Conservation (phyloP, 64 coral and sea anemone genomes). For the Pocillopora verrucosa region DNA sequence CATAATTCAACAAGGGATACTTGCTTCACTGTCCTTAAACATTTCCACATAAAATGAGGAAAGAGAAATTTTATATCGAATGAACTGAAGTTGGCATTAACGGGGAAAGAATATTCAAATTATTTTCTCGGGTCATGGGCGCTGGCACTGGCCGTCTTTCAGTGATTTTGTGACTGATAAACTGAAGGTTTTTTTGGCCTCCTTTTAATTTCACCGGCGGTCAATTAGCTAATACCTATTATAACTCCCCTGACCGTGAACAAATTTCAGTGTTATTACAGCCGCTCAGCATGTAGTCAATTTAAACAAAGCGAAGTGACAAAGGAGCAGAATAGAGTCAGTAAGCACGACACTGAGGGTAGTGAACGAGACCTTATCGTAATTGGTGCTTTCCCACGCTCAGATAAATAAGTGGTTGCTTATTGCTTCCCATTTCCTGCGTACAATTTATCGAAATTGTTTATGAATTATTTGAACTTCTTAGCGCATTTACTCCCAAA, state of each 20-base stretch:
- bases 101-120: too few species aligned
- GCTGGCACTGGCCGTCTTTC: too few species aligned
- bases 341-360: not conserved
- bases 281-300: not conserved
- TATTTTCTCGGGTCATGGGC: too few species aligned
- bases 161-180: too few species aligned
- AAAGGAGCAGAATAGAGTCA: not conserved
- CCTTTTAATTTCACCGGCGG: too few species aligned
- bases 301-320: slow-evolving; percentile 3
- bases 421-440: not conserved
- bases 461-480: too few species aligned
- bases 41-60: too few species aligned
- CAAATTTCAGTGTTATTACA: slow-evolving; percentile 24
- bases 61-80: too few species aligned
- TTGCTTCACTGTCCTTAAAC: too few species aligned
- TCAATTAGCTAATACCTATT: not conserved
- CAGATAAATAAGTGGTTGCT: not conserved
- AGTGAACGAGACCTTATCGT: not conserved
- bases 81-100: too few species aligned
- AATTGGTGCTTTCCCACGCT: not conserved
- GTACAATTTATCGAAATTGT: not conserved
- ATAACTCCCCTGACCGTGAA: not conserved
- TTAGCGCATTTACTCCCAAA: not conserved
- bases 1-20: too few species aligned
- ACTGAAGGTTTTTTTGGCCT: too few species aligned